These are phyloP conservation scores for Diceros bicornis DNA, from an alignment of 2,797 vertebrate species.

Conservation along the genomic window DNA sequence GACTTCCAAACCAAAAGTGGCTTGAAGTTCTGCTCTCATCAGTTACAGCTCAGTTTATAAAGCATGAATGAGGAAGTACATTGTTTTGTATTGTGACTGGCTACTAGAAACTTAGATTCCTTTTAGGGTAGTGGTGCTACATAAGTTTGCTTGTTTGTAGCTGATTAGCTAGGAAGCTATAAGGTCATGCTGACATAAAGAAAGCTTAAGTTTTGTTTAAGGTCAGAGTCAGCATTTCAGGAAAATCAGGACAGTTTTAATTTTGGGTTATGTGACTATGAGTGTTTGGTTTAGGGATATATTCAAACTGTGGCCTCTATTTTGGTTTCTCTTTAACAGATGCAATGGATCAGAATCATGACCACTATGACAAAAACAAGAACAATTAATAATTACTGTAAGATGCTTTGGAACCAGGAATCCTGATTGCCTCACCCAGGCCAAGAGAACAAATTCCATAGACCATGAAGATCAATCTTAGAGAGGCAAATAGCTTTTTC, in stretches of 20 bases:
- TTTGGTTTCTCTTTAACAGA: neutral
- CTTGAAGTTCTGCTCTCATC: neutral
- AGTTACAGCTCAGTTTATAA: neutral
- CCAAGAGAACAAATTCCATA: neutral
- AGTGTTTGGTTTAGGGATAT: neutral
- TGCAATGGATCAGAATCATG: neutral
- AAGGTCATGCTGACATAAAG: neutral
- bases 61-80: neutral
- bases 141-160: neutral
- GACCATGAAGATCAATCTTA: neutral
- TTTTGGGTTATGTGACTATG: neutral
- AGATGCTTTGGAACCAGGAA: neutral
- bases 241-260: neutral
- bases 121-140: neutral
- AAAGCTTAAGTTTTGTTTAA: neutral
- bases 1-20: neutral
- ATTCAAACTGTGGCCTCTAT: neutral
- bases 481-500: neutral
- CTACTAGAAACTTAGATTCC: neutral
- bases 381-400: neutral
- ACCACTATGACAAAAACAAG: neutral
- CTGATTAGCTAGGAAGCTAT: neutral
- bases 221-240: neutral
- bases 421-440: neutral
- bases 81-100: neutral